A percentile compares a stretch with the other conserved stretches of the same genome.
phyloP scores from a whole-genome alignment of 2,797 vertebrate genomes.

The Crocidura indochinensis region DNA sequence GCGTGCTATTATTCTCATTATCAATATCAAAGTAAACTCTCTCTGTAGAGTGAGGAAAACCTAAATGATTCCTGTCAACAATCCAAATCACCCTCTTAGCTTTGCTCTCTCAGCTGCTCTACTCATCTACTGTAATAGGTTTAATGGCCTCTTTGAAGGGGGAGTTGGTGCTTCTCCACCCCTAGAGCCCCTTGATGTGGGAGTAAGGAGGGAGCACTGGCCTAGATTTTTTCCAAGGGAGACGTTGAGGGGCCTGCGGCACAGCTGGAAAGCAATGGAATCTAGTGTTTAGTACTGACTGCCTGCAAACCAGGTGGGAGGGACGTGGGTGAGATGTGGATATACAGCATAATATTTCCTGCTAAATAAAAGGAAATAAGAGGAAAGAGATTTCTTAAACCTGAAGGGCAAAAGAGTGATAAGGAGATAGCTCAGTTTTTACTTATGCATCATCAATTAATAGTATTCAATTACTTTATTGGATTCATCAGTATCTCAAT shows the following conservation, averaged over 20 bases:
- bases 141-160: conserved; percentile 36
- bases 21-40: conserved; percentile 44
- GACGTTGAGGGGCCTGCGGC: conserved; percentile 59
- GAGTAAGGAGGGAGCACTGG: conserved; percentile 44
- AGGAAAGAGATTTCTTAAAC: conserved; percentile 11
- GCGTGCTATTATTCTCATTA: conserved; percentile 23
- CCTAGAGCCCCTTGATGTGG: conserved; percentile 63
- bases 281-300: background rate
- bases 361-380: background rate
- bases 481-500: conserved; percentile 48
- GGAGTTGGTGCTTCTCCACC: conserved; percentile 45
- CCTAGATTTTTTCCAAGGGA: conserved; percentile 81
- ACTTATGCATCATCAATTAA: background rate
- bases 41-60: background rate
- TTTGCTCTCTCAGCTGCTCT: background rate
- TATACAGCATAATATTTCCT: background rate
- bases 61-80: background rate
- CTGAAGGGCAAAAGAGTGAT: background rate
- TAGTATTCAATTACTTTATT: background rate
- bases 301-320: background rate
- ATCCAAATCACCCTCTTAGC: conserved; percentile 12
- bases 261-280: conserved; percentile 62
- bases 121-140: background rate
- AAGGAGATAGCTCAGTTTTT: background rate
- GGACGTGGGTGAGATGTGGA: background rate